Evolutionary conservation across 2,797 vertebrate genomes (phyloP), one percentile per base, ranked within the genome.

Genomic region (Pantherophis vulpinus): DNA sequence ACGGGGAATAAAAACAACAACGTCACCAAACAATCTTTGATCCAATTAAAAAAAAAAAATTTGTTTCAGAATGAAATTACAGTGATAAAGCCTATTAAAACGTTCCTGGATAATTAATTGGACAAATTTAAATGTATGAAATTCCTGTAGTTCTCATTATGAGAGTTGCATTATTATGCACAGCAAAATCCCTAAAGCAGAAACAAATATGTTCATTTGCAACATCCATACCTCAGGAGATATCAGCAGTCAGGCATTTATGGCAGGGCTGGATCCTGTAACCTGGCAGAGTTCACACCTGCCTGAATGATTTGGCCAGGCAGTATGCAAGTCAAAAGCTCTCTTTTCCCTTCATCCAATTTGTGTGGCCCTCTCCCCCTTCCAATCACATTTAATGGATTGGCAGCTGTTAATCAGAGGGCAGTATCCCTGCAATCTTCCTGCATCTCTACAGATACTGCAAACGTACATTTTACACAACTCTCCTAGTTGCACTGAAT

Each of bases 61-160:
- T 95, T 95, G 92, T 93, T 96, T 94, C 94, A 87, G 93, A 95
- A 96, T 94, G 96, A 93, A 87, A 91, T 96, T 94, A 95, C 95
- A 94, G 92, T 94, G 95, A 96, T 96, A 96, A 95, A 95, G 93
- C 93, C 92, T 95, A 96, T 96, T 95, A 94, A 97, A 96, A 95
- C 94, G 93, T 94, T 95, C 94, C 95, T 95, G 95, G 95, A 95
- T 97, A 97, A 97, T 97, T 97, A 97, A 95, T 96, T 94, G 95
- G 96, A 96, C 96, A 96, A 96, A 96, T 97, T 97, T 97, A 97
- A 96, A 97, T 96, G 95, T 96, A 96, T 96, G 96, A 96, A 97
- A 97, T 95, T 97, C 96, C 96, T 97, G 97, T 96, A 96, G 96
- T 92, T 96, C 93, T 96, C 59, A 23, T 97, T 96, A 96, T 95